Evolutionary conservation across 2,113 vertebrate genomes (phyloP).

Genomic region (Perca flavescens): DNA sequence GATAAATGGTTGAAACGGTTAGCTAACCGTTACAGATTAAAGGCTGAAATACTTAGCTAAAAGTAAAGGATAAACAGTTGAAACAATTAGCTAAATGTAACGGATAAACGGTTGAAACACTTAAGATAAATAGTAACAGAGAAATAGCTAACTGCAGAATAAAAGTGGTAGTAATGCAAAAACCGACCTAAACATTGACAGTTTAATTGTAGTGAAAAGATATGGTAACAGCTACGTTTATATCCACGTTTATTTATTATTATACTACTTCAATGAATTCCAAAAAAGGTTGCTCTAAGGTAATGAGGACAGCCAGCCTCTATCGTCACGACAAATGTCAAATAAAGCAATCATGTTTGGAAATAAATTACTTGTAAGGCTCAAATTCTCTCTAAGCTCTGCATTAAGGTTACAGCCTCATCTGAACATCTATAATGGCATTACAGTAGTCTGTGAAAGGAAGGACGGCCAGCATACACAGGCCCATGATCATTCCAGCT

Average conservation of each 20-base stretch:
- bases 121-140: no score
- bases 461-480: constrained; percentile 38
- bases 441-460: constrained; percentile 37
- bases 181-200: no score
- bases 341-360: constrained; percentile 49
- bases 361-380: constrained; percentile 37
- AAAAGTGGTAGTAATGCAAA: no score
- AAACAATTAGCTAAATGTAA: no score
- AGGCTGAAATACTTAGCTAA: no score
- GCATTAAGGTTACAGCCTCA: constrained; percentile 48
- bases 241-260: neutral
- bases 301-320: constrained; percentile 34
- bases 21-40: no score
- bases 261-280: neutral
- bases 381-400: constrained; percentile 55
- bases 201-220: neutral
- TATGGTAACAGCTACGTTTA: neutral
- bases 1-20: no score
- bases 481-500: constrained; percentile 48
- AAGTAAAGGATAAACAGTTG: no score
- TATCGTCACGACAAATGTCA: constrained; percentile 2
- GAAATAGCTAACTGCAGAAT: no score
- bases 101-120: no score
- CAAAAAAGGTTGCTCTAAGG: neutral
- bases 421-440: constrained; percentile 45